These are phyloP conservation scores for Drosophila anomalata DNA, from an alignment of 2,888 invertebrate species.

Conservation along the genomic window DNA sequence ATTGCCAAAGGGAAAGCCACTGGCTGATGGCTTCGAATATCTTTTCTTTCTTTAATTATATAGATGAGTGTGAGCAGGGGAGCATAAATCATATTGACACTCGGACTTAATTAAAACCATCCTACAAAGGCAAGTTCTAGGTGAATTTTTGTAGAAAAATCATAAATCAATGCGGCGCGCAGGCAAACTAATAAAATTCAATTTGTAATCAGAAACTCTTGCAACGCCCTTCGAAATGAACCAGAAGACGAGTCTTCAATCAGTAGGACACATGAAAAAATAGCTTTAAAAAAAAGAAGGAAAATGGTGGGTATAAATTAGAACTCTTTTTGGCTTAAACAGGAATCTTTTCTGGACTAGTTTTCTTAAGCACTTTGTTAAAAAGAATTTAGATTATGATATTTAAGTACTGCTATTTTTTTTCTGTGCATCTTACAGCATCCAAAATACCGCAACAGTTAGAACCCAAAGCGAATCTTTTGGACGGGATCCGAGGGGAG, in stretches of 20 bases:
- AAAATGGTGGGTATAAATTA: neutral
- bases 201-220: constrained; percentile 70
- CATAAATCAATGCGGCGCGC: constrained; percentile 73
- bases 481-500: constrained; percentile 10
- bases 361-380: neutral
- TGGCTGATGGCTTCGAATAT: constrained; percentile 50
- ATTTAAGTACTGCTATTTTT: neutral
- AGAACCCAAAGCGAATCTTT: constrained; percentile 44
- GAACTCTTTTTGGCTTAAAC: neutral
- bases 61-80: constrained; percentile 22
- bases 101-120: constrained; percentile 69
- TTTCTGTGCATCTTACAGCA: constrained; percentile 16
- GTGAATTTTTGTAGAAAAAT: constrained; percentile 49
- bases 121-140: constrained; percentile 34
- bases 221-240: constrained; percentile 42
- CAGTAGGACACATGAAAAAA: constrained; percentile 15
- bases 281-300: neutral
- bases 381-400: neutral
- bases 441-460: constrained; percentile 65
- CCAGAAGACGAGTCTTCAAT: constrained; percentile 36
- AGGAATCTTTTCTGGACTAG: neutral
- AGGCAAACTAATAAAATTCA: constrained; percentile 72
- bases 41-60: constrained; percentile 49
- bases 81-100: constrained; percentile 72
- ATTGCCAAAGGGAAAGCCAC: constrained; percentile 49